Evolutionary conservation across 2,113 vertebrate genomes (phyloP).

Genomic region (Gasterosteus nipponicus): DNA sequence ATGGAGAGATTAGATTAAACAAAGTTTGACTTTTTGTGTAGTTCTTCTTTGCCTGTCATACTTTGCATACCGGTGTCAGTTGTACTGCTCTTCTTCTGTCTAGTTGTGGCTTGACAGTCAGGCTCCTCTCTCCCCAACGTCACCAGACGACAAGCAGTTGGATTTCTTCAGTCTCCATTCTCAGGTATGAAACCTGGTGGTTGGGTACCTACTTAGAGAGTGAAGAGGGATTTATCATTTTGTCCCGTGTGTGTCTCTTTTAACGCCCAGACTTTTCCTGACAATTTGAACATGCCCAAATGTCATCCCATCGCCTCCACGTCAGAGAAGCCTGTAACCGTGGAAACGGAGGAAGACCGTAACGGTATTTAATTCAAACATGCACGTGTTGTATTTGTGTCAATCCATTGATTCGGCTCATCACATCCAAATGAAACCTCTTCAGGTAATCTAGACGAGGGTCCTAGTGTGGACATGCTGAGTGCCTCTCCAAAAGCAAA

Average conservation of each 20-base stretch:
- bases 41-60: background rate
- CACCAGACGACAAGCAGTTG: slow-evolving; percentile 86
- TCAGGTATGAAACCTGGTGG: slow-evolving; percentile 64
- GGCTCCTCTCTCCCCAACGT: slow-evolving; percentile 76
- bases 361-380: slow-evolving; percentile 50
- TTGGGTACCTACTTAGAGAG: background rate
- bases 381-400: background rate
- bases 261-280: slow-evolving; percentile 37
- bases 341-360: slow-evolving; percentile 49
- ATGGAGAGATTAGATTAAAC: background rate
- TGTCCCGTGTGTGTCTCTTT: slow-evolving; percentile 2
- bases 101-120: slow-evolving; percentile 93
- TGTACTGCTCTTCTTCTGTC: slow-evolving; percentile 15
- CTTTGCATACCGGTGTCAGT: background rate
- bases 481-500: slow-evolving; percentile 85
- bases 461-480: slow-evolving; percentile 89
- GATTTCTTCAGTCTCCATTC: slow-evolving; percentile 93
- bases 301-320: slow-evolving; percentile 55
- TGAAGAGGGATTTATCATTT: background rate
- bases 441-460: slow-evolving; percentile 82
- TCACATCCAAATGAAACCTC: background rate
- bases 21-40: background rate
- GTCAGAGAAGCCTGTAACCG: slow-evolving; percentile 25
- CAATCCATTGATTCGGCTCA: background rate
- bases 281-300: slow-evolving; percentile 58